Conservation (phyloP, 1,140 invertebrate species). For the Drosophila leontia region DNA sequence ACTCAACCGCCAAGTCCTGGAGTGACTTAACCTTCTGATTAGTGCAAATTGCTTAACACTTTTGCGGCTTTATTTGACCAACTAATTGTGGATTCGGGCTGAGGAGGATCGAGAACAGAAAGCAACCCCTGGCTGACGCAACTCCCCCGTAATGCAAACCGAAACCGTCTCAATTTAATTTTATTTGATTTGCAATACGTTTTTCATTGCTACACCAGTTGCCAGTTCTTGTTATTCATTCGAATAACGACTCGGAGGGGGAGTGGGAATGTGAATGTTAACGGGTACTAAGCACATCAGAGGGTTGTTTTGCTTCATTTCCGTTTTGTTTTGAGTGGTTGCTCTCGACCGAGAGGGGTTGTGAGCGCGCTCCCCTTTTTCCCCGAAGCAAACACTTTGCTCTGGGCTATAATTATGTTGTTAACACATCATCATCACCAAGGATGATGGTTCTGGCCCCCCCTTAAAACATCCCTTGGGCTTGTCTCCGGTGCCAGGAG, state of each 20-base stretch:
- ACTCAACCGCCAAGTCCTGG: constrained; percentile 26
- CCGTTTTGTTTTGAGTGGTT: constrained; percentile 81
- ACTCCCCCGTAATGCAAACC: constrained; percentile 39
- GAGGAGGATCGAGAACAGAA: constrained; percentile 9
- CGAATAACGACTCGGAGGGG: constrained; percentile 6
- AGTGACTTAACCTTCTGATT: constrained; percentile 61
- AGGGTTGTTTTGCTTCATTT: constrained; percentile 77
- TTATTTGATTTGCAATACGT: constrained; percentile 83
- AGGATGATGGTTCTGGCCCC: constrained; percentile 25
- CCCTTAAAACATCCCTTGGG: constrained; percentile 12
- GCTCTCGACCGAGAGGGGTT: constrained; percentile 64
- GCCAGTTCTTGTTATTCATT: constrained; percentile 37
- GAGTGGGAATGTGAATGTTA: constrained; percentile 7
- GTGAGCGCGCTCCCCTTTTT: constrained; percentile 45
- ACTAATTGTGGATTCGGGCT: constrained; percentile 71
- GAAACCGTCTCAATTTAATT: constrained; percentile 76
- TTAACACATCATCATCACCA: constrained; percentile 83
- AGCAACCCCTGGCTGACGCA: constrained; percentile 8
- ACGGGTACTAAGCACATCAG: constrained; percentile 56
- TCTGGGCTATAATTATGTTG: constrained; percentile 84
- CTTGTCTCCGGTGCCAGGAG: constrained; percentile 51
- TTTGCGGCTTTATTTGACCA: constrained; percentile 82
- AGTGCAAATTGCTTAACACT: constrained; percentile 81
- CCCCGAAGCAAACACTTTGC: constrained; percentile 61
- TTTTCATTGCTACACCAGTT: constrained; percentile 76